Conservation (phyloP, 1,140 invertebrate genomes). For the Adoxophyes honmai region DNA sequence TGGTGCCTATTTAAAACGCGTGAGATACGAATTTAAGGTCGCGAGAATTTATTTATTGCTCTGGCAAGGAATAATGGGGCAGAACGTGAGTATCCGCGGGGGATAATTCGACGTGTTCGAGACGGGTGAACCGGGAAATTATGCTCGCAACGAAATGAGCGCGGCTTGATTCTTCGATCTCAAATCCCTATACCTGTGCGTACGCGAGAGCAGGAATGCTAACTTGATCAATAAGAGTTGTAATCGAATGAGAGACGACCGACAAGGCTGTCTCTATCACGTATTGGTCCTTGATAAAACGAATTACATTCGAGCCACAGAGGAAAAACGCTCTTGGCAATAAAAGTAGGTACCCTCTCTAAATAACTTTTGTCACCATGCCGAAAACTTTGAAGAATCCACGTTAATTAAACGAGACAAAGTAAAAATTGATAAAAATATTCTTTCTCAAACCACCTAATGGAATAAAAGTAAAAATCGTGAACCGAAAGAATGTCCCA, state of each 20-base stretch:
- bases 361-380: not conserved
- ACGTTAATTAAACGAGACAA: not conserved
- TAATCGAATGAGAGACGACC: too few species aligned
- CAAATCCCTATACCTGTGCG: not conserved
- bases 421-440: constrained; percentile 1
- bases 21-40: constrained; percentile 17
- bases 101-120: constrained; percentile 26
- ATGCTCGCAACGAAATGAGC: constrained; percentile 24
- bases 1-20: constrained; percentile 20
- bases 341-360: too few species aligned
- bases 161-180: constrained; percentile 20
- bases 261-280: too few species aligned
- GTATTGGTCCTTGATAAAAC: too few species aligned
- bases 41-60: constrained; percentile 49
- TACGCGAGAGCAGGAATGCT: too few species aligned
- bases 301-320: too few species aligned
- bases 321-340: too few species aligned
- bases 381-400: not conserved
- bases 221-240: too few species aligned
- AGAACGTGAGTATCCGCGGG: constrained; percentile 23
- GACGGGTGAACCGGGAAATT: constrained; percentile 33
- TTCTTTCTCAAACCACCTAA: not conserved
- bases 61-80: constrained; percentile 33
- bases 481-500: not conserved
- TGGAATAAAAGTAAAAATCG: not conserved